These are phyloP conservation scores for Silurus aristotelis DNA, from an alignment of 2,797 vertebrate species.

Conservation along the genomic window DNA sequence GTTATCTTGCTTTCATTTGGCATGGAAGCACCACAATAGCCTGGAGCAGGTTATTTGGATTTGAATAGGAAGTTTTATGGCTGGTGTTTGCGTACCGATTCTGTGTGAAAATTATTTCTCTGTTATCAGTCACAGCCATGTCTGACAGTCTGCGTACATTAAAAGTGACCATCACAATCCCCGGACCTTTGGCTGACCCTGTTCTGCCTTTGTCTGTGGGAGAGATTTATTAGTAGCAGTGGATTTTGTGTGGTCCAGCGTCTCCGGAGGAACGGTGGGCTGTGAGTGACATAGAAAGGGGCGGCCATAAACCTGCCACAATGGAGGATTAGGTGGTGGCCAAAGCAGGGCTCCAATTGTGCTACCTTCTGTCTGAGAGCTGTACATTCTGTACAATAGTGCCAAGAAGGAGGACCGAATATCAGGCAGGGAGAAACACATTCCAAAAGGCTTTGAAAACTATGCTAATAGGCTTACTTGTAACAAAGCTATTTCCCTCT, in stretches of 20 bases:
- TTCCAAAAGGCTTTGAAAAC: conserved; percentile 61
- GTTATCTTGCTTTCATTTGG: conserved; percentile 54
- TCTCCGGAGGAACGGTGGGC: conserved; percentile 54
- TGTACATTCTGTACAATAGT: conserved; percentile 56
- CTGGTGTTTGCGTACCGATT: conserved; percentile 54
- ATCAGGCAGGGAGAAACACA: conserved; percentile 45
- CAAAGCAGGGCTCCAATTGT: conserved; percentile 56
- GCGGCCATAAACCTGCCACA: conserved; percentile 57
- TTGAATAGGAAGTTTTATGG: conserved; percentile 58
- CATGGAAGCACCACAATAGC: conserved; percentile 53
- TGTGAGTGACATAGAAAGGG: conserved; percentile 46
- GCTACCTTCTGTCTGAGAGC: conserved; percentile 54
- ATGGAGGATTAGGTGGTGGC: conserved; percentile 60
- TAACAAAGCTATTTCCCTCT: conserved; percentile 53
- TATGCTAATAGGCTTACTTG: conserved; percentile 62
- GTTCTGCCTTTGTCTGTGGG: conserved; percentile 50
- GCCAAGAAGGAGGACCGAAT: conserved; percentile 47
- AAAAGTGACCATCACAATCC: conserved; percentile 59
- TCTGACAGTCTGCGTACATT: conserved; percentile 58
- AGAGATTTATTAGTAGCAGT: conserved; percentile 60
- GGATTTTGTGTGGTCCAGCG: conserved; percentile 59
- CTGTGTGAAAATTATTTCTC: conserved; percentile 58
- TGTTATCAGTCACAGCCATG: conserved; percentile 60
- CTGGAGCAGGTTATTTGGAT: conserved; percentile 59
- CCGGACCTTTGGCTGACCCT: conserved; percentile 61